Percentiles rank a stretch among this genome's conserved stretches.
These are phyloP conservation scores for Ephialtes manifestator DNA, from an alignment of 2,888 invertebrate genomes.

Conservation along the genomic window DNA sequence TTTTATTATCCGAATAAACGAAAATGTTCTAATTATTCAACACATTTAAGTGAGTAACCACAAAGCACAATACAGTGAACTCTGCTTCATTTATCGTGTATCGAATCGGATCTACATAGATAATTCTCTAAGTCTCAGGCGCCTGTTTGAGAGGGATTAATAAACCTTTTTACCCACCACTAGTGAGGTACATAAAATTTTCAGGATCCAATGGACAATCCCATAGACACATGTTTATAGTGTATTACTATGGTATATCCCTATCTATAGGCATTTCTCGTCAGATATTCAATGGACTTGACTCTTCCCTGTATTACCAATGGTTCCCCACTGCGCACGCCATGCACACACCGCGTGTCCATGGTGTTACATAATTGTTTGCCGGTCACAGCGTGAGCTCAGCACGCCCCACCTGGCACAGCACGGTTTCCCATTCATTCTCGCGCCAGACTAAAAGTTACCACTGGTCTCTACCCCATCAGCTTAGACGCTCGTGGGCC, in stretches of 20 bases:
- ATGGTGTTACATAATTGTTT: conserved; percentile 82
- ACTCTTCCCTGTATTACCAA: conserved; percentile 37
- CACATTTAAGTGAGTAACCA: neutral
- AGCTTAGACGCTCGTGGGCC: conserved; percentile 42
- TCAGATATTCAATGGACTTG: conserved; percentile 62
- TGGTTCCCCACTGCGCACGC: conserved; percentile 65
- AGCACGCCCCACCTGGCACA: conserved; percentile 82
- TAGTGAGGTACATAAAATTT: conserved; percentile 1
- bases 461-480: conserved; percentile 16
- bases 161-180: conserved; percentile 46
- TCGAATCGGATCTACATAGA: conserved; percentile 23
- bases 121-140: conserved; percentile 16
- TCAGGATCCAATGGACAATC: conserved; percentile 27
- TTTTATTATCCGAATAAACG: too few species aligned
- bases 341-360: conserved; percentile 54
- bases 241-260: neutral
- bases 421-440: conserved; percentile 78
- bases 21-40: neutral
- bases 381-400: conserved; percentile 76
- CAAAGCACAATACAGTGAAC: neutral
- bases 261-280: conserved; percentile 36
- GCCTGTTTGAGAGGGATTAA: conserved; percentile 24
- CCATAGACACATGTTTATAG: conserved; percentile 10
- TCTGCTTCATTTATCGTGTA: neutral
- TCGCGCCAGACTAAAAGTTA: conserved; percentile 46